A percentile compares a stretch with the other conserved stretches of the same genome.
Evolutionary conservation across 2,113 vertebrate genomes (phyloP).

Genomic region (Plecturocebus donacophilus): DNA sequence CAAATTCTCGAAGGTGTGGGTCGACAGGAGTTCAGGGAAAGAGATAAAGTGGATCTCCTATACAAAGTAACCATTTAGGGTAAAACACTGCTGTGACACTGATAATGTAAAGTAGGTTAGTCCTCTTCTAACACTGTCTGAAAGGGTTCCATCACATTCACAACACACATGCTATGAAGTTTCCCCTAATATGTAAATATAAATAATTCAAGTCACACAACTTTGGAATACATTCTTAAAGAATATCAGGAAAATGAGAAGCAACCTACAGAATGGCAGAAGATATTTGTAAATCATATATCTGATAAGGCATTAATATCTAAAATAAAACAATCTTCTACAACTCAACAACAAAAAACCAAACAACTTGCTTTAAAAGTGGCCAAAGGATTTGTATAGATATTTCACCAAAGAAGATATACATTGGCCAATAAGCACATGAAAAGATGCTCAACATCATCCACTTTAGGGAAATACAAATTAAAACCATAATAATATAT

Average conservation of each 20-base stretch:
- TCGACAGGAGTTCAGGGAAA: background rate
- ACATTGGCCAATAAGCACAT: background rate
- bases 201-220: background rate
- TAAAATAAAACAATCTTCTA: background rate
- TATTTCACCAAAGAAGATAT: slow-evolving; percentile 17
- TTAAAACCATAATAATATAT: background rate
- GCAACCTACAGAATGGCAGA: background rate
- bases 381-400: background rate
- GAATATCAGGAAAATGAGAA: background rate
- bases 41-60: background rate
- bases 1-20: background rate
- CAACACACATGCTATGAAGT: background rate
- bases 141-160: background rate
- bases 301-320: slow-evolving; percentile 25
- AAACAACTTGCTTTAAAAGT: background rate
- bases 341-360: background rate
- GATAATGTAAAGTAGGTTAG: background rate
- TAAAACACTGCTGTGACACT: background rate
- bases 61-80: background rate
- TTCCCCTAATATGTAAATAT: background rate
- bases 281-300: background rate
- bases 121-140: background rate
- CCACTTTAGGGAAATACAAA: background rate
- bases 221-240: background rate
- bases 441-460: background rate